phyloP scores from a whole-genome alignment of 2,888 invertebrate genomes.

The Oegoconia quadripuncta region DNA sequence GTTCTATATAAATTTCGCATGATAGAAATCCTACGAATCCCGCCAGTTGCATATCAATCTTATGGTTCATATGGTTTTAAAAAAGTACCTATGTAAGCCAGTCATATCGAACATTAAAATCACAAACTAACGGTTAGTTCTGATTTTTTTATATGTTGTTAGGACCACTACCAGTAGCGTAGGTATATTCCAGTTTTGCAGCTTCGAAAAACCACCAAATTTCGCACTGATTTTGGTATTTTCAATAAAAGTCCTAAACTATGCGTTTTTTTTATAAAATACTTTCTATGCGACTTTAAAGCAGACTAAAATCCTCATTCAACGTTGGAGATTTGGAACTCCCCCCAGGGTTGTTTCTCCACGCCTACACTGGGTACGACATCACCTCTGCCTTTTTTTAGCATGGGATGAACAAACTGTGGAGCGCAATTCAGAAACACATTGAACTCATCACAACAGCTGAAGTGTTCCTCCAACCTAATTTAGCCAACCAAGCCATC shows the following conservation, averaged over 20 bases:
- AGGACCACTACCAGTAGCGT: no score
- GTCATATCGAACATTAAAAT: no score
- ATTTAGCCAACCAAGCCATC: no score
- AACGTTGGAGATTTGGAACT: constrained; percentile 1
- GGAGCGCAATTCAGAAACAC: neutral
- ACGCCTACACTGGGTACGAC: constrained; percentile 2
- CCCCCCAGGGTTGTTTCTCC: constrained; percentile 5
- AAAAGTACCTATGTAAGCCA: no score
- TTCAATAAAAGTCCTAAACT: neutral
- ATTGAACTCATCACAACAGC: constrained; percentile 3
- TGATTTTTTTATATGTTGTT: no score
- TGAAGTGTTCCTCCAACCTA: no score
- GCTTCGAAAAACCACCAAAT: neutral
- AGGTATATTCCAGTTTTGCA: constrained; percentile 5
- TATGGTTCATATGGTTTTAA: no score
- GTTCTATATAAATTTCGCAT: no score
- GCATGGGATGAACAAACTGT: constrained; percentile 2
- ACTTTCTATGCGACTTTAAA: neutral
- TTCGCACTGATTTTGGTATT: neutral
- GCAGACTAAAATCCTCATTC: neutral
- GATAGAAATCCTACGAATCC: no score
- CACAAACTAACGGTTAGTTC: no score
- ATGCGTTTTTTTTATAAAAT: no score
- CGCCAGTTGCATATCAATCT: no score
- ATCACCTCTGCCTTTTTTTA: constrained; percentile 3